Evolutionary conservation across 2,797 vertebrate species (phyloP), one percentile per base, ranked within the genome.

Genomic region (Balearica regulorum): DNA sequence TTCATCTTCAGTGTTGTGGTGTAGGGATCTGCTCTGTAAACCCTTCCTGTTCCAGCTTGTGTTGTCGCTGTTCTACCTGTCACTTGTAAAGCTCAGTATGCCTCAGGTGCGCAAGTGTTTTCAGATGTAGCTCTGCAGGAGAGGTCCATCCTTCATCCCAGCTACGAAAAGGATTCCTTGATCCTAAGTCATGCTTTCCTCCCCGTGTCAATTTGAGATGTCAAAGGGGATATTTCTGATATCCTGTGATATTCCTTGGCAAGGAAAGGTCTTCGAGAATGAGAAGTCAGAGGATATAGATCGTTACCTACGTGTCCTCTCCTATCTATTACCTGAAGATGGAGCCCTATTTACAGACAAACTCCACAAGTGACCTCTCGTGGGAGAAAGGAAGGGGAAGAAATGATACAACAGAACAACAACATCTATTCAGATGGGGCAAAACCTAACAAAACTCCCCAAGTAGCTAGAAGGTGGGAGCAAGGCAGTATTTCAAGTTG

Each of bases 291-390:
- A 93, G 43, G 33, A 39, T 37, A 11, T 4, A 51, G 37, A 54
- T 20, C 1, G 1, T 71, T 53, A 65, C 44, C 44, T 91, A 7
- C 10, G 28, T 3, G 0, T 61, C 76, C 26, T 83, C 77, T 78
- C 53, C 61, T 76, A 1, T 71, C 65, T 80, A 1, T 41, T 95
- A 79, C 86, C 88, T 89, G 92, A 92, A 89, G 93, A 66, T 94
- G 90, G 90, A 96, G 88, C 90, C 86, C 58, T 93, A 0, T 88
- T 95, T 93, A 69, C 80, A 75, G 87, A 33, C 57, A 83, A 55
- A 64, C 26, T 61, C 49, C 24, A 13, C 15, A 65, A 43, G 41
- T 54, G 22, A 71, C 46, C 26, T 43, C 62, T 83, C 9, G 0
- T 57, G 87, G 41, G 51, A 93, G 60, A 69, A 88, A 71, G 55